These are phyloP conservation scores for Philaethria dido DNA, from an alignment of 2,888 invertebrate species.

Conservation along the genomic window DNA sequence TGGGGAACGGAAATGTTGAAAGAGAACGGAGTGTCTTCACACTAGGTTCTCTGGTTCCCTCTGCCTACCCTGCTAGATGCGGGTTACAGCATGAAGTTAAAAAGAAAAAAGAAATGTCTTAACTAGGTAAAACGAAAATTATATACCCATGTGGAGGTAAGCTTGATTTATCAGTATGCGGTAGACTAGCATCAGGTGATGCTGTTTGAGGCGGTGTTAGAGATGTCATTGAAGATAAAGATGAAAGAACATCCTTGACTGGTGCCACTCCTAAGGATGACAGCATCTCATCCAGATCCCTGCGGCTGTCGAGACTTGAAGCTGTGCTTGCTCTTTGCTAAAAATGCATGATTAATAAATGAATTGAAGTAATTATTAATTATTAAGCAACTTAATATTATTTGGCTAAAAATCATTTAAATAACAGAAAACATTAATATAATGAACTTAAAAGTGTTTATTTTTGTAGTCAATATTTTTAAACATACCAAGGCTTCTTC, in stretches of 20 bases:
- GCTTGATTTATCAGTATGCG: slow-evolving; percentile 84
- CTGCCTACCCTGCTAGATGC: no score
- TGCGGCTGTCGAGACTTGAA: slow-evolving; percentile 75
- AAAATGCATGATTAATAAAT: slow-evolving; percentile 16
- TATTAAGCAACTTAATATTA: background rate
- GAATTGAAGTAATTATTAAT: background rate
- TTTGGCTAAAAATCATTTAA: background rate
- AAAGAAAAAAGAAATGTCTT: no score
- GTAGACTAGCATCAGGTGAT: slow-evolving; percentile 92
- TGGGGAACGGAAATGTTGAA: no score
- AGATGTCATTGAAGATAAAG: slow-evolving; percentile 91
- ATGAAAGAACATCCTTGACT: slow-evolving; percentile 93
- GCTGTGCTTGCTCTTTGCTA: slow-evolving; percentile 80
- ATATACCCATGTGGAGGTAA: slow-evolving; percentile 70
- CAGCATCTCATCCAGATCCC: slow-evolving; percentile 94
- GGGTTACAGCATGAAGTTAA: no score
- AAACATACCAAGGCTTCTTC: slow-evolving; percentile 85
- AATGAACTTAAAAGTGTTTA: background rate
- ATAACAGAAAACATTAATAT: background rate
- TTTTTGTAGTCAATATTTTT: background rate
- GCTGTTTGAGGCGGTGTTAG: slow-evolving; percentile 91
- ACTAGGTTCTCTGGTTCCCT: no score
- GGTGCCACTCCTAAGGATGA: slow-evolving; percentile 94
- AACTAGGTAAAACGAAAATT: background rate
- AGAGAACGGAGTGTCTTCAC: no score